Evolutionary conservation across 2,888 invertebrate species (phyloP).

Genomic region (Eilema caniola): DNA sequence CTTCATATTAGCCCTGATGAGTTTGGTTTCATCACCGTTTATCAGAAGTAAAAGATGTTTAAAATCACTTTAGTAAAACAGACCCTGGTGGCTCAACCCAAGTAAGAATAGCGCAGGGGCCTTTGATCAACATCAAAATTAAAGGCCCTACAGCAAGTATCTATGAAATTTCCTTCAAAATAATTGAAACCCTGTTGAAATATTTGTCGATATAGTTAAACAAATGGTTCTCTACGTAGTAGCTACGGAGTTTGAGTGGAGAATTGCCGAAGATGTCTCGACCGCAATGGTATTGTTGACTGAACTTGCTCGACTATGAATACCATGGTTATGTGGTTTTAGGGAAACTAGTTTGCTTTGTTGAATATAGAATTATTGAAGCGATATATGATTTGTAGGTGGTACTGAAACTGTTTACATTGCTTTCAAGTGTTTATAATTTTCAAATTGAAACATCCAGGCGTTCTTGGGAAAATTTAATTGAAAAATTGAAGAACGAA

Average conservation of each 20-base stretch:
- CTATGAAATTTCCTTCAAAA: neutral
- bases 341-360: constrained; percentile 5
- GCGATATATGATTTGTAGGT: neutral
- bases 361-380: neutral
- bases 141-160: neutral
- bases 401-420: neutral
- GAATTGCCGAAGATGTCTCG: constrained; percentile 32
- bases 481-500: too few relatives aligned
- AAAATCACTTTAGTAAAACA: too few relatives aligned
- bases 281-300: constrained; percentile 27
- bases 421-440: neutral
- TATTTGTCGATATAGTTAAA: constrained; percentile 27
- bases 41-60: neutral
- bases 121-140: neutral
- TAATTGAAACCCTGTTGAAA: constrained; percentile 21
- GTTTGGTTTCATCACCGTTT: neutral
- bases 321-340: neutral
- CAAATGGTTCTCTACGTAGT: constrained; percentile 21
- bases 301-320: constrained; percentile 23
- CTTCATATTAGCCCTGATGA: too few relatives aligned
- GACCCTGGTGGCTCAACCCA: neutral
- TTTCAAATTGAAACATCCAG: too few relatives aligned
- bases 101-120: neutral
- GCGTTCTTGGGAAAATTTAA: too few relatives aligned
- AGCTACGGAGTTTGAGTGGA: constrained; percentile 13